A percentile compares a stretch with the other conserved stretches of the same genome.
These are phyloP conservation scores for Drosophila azteca DNA, from an alignment of 1,140 invertebrate species.

Conservation along the genomic window DNA sequence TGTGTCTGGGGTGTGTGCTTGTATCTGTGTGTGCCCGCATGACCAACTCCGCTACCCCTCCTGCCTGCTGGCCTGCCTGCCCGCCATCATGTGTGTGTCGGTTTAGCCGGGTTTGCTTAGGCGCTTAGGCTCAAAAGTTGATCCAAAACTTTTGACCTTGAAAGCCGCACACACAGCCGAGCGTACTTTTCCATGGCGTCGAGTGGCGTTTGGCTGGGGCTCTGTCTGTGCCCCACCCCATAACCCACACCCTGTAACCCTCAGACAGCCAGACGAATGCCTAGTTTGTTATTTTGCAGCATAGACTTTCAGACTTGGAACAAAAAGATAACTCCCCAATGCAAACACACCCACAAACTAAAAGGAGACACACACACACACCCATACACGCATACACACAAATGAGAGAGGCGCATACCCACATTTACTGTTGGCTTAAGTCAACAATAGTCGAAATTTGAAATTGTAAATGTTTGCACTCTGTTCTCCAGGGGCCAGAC, in stretches of 20 bases:
- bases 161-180: slow-evolving; percentile 33
- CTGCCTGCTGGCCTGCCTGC: slow-evolving; percentile 10
- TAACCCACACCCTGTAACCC: too few species aligned
- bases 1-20: slow-evolving; percentile 18
- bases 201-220: too few species aligned
- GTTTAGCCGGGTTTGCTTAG: slow-evolving; percentile 46
- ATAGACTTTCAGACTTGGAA: slow-evolving; percentile 47
- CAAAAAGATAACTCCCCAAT: slow-evolving; percentile 24
- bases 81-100: slow-evolving; percentile 24
- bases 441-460: slow-evolving; percentile 73
- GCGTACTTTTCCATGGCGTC: background rate
- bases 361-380: too few species aligned
- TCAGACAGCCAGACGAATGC: background rate
- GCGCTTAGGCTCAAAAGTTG: slow-evolving; percentile 56
- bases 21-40: slow-evolving; percentile 38
- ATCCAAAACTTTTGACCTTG: slow-evolving; percentile 62
- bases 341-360: background rate
- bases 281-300: slow-evolving; percentile 31
- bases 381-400: too few species aligned
- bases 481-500: slow-evolving; percentile 42
- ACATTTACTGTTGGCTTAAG: slow-evolving; percentile 44
- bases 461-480: slow-evolving; percentile 73
- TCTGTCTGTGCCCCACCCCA: too few species aligned
- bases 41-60: background rate
- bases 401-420: background rate